Evolutionary conservation across 2,797 vertebrate species (phyloP).

Genomic region (Bradypus variegatus): DNA sequence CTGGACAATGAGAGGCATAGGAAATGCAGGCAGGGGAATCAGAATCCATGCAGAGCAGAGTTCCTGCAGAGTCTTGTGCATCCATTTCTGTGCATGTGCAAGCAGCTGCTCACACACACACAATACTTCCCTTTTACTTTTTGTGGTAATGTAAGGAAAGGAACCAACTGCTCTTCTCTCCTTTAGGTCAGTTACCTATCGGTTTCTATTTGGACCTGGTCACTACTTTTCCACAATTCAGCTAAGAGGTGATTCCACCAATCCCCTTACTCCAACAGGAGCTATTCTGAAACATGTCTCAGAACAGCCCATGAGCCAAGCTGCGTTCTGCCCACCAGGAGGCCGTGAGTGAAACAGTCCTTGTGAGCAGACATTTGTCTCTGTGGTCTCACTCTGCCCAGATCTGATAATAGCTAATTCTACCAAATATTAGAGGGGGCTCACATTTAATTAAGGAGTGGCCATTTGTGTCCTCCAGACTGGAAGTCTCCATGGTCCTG

Average conservation of each 20-base stretch:
- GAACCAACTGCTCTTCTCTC: rapidly evolving
- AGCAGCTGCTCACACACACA: rapidly evolving
- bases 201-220: background rate
- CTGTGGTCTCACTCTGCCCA: constrained; percentile 58
- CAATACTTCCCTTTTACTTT: background rate
- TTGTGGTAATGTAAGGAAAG: rapidly evolving
- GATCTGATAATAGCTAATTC: constrained; percentile 75
- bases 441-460: constrained; percentile 79
- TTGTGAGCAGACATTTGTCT: constrained; percentile 46
- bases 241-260: background rate
- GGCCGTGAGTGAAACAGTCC: constrained; percentile 42
- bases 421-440: constrained; percentile 70
- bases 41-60: no score
- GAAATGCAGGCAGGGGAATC: background rate
- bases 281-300: background rate
- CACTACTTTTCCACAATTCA: background rate
- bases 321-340: background rate
- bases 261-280: background rate
- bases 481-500: constrained; percentile 67
- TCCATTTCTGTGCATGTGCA: rapidly evolving
- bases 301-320: rapidly evolving
- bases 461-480: constrained; percentile 71
- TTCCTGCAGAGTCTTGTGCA: rapidly evolving
- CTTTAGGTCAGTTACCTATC: rapidly evolving
- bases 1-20: rapidly evolving